Evolutionary conservation across 2,797 vertebrate genomes (phyloP), one percentile per base, ranked within the genome.

Genomic region (Tragopan temminckii): DNA sequence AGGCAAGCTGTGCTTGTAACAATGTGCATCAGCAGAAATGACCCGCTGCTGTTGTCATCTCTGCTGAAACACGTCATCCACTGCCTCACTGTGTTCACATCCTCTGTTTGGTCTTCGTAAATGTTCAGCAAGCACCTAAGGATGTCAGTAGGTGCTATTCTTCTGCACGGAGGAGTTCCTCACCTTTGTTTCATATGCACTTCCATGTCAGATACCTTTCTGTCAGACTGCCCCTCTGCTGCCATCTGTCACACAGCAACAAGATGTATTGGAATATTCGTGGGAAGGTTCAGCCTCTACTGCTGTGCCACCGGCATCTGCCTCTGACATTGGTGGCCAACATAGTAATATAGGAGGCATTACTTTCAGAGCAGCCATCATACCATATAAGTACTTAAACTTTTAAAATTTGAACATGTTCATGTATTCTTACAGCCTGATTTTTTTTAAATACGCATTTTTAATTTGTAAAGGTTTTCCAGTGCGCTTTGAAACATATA

Each of bases 401-500:
- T 87, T 85, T 23, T 52, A 82, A 85, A 66, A 92, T 76, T 82
- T 31, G 55, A 77, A 27, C 24, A 9, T 38, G 29, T 89, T 70
- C 15, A 38, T 58, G 40, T 29, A 50, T 90, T 82, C 25, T 6
- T 45, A 75, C 25, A 55, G 43, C 15, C 4, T 77, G 67, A 80
- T 46, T 78, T 85, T 23, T 55, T 94, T 90, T 23, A 88, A 79
- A 93, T 90, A 61, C 7, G 67, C 53, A 61, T 78, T 83, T 85
- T 81, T 64, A 53, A 57, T 84, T 91, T 82, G 23, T 68, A 43
- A 91, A 86, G 40, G 11, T 80, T 94, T 89, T 93, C 58, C 66
- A 78, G 58, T 50, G n/a, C 23, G 61, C 93, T 96, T 96, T 94
- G 95, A 96, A 96, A 95, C 90, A 33, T 95, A 92, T 93, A 75